Conservation (phyloP, 37 sponge, comb jelly and placozoan species). For the Theonella swinhoei region DNA sequence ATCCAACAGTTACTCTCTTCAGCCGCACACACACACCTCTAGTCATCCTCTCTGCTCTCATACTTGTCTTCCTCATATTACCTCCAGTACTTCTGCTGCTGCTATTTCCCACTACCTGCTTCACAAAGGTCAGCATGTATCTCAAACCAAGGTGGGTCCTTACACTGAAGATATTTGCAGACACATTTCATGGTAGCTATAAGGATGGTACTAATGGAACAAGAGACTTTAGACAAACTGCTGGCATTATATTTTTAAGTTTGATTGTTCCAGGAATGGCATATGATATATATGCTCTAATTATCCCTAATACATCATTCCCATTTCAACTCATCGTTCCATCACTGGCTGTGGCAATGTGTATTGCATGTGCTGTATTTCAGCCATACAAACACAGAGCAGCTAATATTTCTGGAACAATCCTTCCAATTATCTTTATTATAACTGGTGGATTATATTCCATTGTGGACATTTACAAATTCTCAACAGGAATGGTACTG, state of each 20-base stretch:
- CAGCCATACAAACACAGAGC: background rate
- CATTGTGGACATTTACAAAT: background rate
- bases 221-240: background rate
- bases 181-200: background rate
- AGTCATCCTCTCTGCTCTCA: background rate
- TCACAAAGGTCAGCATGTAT: background rate
- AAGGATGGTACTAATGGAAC: background rate
- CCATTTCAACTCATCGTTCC: background rate
- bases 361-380: background rate
- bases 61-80: background rate
- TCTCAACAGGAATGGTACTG: background rate
- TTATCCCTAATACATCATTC: too few relatives aligned
- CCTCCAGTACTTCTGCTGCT: background rate
- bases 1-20: background rate
- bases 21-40: background rate
- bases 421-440: background rate
- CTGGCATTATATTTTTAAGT: background rate
- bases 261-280: too few relatives aligned
- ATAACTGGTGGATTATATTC: background rate
- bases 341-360: background rate
- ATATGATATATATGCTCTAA: too few relatives aligned
- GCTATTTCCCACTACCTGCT: background rate
- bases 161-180: background rate
- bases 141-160: background rate
- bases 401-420: background rate